Evolutionary conservation across 2,113 vertebrate genomes (phyloP).

Genomic region (Phylloscopus whistleri): DNA sequence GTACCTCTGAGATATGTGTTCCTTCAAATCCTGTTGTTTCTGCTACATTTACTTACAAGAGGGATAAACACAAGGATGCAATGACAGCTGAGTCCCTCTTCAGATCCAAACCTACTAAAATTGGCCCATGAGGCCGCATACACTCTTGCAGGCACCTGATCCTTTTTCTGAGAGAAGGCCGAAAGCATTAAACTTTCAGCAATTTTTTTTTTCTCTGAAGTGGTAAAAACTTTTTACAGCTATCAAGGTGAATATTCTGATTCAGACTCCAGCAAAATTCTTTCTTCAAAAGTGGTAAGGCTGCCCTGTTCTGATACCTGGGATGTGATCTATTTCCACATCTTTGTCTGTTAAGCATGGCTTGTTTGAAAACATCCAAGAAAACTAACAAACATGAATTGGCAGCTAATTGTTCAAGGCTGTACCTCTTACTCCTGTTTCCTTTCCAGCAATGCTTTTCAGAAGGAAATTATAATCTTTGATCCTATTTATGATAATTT

Average conservation of each 20-base stretch:
- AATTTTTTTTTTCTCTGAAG: background rate
- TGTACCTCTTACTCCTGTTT: background rate
- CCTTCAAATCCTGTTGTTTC: background rate
- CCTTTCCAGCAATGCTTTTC: background rate
- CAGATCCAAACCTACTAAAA: background rate
- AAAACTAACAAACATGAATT: background rate
- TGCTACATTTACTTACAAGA: background rate
- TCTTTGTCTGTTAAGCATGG: background rate
- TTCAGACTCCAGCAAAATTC: background rate
- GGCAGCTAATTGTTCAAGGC: background rate
- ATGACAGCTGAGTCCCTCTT: background rate
- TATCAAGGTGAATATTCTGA: background rate
- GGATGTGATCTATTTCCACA: background rate
- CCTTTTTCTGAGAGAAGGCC: background rate
- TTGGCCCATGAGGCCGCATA: background rate
- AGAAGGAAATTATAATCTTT: background rate
- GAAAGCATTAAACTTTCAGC: background rate
- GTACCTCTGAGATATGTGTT: background rate
- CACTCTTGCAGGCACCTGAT: background rate
- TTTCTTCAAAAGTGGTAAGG: background rate
- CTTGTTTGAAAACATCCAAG: background rate
- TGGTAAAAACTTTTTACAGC: background rate
- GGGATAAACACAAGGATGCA: background rate
- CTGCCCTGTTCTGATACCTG: background rate
- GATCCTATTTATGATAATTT: slow-evolving; percentile 36